These are phyloP conservation scores for Oxyscelio sp. DNA, from an alignment of 2,888 invertebrate species.

Conservation along the genomic window DNA sequence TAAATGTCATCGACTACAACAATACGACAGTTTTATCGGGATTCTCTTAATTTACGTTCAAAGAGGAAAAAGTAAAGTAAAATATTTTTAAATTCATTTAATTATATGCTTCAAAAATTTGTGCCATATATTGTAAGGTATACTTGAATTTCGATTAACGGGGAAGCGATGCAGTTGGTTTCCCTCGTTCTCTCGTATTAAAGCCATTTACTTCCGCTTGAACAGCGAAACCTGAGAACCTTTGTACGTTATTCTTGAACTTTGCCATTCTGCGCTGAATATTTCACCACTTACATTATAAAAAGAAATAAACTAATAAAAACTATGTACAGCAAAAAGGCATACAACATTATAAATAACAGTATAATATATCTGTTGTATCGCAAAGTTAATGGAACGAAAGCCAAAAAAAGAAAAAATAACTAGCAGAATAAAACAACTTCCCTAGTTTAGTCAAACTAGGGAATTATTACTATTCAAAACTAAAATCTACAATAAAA, in stretches of 20 bases:
- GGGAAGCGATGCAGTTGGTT: conserved; percentile 62
- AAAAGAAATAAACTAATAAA: conserved; percentile 54
- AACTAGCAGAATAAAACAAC: background rate
- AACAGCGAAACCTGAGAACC: conserved; percentile 71
- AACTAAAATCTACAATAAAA: conserved; percentile 37
- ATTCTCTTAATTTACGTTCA: conserved; percentile 29
- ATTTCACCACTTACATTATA: conserved; percentile 58
- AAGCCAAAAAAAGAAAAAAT: conserved; percentile 15
- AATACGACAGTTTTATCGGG: no score
- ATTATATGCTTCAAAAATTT: conserved; percentile 58
- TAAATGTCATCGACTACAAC: no score
- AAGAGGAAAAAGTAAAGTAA: conserved; percentile 26
- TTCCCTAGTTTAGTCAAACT: no score
- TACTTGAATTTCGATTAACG: conserved; percentile 63
- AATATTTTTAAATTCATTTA: conserved; percentile 55
- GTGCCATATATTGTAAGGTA: conserved; percentile 58
- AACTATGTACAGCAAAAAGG: no score
- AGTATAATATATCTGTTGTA: no score
- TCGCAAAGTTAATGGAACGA: no score
- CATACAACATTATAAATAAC: no score
- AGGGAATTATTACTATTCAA: no score
- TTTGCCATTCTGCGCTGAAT: conserved; percentile 55
- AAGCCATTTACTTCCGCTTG: conserved; percentile 66
- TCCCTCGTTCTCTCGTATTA: conserved; percentile 66
- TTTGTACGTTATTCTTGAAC: conserved; percentile 67